These are phyloP conservation scores for Aegotheles bennettii DNA, from an alignment of 2,113 vertebrate genomes.

Conservation along the genomic window DNA sequence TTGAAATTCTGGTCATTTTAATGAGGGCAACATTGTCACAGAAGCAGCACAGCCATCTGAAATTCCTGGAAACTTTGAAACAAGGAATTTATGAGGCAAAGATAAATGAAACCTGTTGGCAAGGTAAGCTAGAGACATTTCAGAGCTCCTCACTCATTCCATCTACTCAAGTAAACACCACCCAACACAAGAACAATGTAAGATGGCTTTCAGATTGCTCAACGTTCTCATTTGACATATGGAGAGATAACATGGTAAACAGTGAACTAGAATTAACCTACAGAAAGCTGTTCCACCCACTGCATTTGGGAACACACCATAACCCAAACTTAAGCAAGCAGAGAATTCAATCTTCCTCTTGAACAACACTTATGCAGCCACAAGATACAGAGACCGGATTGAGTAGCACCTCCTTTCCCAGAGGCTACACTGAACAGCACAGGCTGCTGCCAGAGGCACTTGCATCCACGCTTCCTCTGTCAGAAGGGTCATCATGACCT, in stretches of 20 bases:
- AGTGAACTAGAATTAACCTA: constrained; percentile 25
- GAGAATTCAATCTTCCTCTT: background rate
- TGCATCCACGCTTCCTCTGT: background rate
- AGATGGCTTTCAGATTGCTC: background rate
- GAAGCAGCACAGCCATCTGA: background rate
- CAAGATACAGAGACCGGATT: background rate
- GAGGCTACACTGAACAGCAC: background rate
- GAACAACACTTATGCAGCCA: background rate
- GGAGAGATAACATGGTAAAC: background rate
- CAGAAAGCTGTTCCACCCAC: constrained; percentile 7
- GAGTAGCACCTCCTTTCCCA: background rate
- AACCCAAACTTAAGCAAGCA: constrained; percentile 1
- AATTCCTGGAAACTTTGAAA: constrained; percentile 10
- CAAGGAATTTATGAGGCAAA: background rate
- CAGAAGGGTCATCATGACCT: background rate
- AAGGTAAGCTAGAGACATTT: background rate
- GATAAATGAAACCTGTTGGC: background rate
- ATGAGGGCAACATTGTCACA: background rate
- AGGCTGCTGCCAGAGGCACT: background rate
- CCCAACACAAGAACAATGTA: background rate
- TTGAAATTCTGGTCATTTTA: background rate
- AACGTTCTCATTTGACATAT: constrained; percentile 22
- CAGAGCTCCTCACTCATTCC: background rate
- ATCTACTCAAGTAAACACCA: background rate
- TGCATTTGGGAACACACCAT: constrained; percentile 12